Evolutionary conservation across 2,888 invertebrate genomes (phyloP), one percentile per base, ranked within the genome.

Genomic region (Branchipolynoe longqiensis): DNA sequence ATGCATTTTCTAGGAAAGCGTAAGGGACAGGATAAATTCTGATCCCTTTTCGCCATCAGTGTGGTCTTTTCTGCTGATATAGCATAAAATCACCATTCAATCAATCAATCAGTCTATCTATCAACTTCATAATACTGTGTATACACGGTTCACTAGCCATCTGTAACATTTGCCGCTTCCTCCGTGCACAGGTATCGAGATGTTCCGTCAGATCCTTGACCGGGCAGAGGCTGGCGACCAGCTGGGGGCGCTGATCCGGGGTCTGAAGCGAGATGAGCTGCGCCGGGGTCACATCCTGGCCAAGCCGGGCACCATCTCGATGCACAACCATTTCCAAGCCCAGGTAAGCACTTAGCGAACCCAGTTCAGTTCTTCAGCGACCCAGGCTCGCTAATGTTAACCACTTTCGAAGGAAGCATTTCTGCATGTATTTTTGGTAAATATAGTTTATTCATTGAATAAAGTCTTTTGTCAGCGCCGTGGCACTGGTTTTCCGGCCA

Each of bases 311-410:
- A 95, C 96, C 0, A 95, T 96, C 38, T 96, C 96, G 90, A 95
- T 96, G 33, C 95, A 96, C 91, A 97, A 98, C 94, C 95, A 96
- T 90, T 91, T 98, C 81, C 97, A 98, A 93, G 96, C 97, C 56
- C 86, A 89, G 83, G 87, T 86, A 25, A 2, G 85, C 85, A 41
- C 78, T n/a, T n/a, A n/a, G n/a, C n/a, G n/a, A n/a, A n/a, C n/a
- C n/a, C n/a, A n/a, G n/a, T n/a, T n/a, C n/a, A n/a, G n/a, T n/a
- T n/a, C n/a, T n/a, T n/a, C n/a, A n/a, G n/a, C n/a, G n/a, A n/a
- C n/a, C n/a, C n/a, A n/a, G n/a, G n/a, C n/a, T n/a, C n/a, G n/a
- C n/a, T n/a, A n/a, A n/a, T n/a, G n/a, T n/a, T n/a, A n/a, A n/a
- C n/a, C n/a, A n/a, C n/a, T n/a, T n/a, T n/a, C n/a, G n/a, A n/a